Conservation (phyloP, 2,113 vertebrate species). For the Gymnobelideus leadbeateri region DNA sequence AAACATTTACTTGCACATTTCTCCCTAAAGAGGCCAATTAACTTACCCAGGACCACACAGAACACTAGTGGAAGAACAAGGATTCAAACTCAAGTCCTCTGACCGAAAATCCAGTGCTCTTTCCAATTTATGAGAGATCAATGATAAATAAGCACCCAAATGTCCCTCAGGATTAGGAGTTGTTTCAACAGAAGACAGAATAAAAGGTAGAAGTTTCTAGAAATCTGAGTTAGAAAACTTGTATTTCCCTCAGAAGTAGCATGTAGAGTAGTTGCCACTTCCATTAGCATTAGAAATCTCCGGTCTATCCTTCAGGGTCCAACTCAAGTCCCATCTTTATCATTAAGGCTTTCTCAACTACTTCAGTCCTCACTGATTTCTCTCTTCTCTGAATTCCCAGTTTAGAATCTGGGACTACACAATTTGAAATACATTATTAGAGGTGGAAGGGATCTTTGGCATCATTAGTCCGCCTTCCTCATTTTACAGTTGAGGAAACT, state of each 20-base stretch:
- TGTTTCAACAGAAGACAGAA: neutral
- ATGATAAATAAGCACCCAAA: neutral
- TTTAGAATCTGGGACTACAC: neutral
- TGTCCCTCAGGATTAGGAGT: neutral
- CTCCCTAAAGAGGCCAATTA: neutral
- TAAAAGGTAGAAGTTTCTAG: neutral
- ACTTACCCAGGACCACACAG: neutral
- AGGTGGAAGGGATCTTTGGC: neutral
- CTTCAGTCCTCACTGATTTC: neutral
- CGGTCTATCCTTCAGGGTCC: neutral
- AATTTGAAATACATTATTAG: neutral
- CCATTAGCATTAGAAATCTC: neutral
- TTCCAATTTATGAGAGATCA: neutral
- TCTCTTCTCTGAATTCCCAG: neutral
- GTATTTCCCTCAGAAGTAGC: constrained; percentile 18
- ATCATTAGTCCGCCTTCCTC: neutral
- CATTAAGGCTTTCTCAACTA: constrained; percentile 12
- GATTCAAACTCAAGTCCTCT: neutral
- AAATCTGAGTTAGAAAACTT: no score
- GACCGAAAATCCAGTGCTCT: neutral
- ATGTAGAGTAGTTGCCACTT: constrained; percentile 35
- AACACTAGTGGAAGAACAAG: neutral
- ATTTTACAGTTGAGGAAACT: neutral
- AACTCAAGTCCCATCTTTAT: constrained; percentile 32
- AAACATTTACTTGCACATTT: neutral